These are phyloP conservation scores for Xiphias gladius DNA, from an alignment of 2,113 vertebrate genomes.

Conservation along the genomic window DNA sequence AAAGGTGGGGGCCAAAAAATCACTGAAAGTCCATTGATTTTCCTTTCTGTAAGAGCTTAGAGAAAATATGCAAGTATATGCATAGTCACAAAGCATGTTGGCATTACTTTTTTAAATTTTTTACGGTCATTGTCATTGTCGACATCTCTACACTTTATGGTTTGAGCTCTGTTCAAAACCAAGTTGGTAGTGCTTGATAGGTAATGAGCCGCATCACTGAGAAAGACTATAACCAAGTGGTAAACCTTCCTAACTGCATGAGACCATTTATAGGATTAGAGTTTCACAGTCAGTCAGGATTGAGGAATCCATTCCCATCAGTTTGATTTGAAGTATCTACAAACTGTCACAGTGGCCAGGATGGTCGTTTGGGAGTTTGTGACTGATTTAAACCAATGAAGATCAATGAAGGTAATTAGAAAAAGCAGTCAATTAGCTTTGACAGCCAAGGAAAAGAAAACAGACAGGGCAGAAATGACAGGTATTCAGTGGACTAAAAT, in stretches of 20 bases:
- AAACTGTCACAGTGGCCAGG: neutral
- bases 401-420: slow-evolving; percentile 30
- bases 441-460: neutral
- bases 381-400: slow-evolving; percentile 2
- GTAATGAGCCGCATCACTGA: neutral
- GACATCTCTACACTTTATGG: neutral
- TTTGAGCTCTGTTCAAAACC: neutral
- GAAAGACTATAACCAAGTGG: neutral
- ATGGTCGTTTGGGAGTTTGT: neutral
- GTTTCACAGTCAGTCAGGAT: neutral
- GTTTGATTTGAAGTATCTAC: slow-evolving; percentile 8
- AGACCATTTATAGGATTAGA: neutral
- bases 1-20: neutral
- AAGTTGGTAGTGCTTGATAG: neutral
- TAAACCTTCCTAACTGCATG: neutral
- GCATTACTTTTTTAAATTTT: neutral
- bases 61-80: neutral
- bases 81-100: neutral
- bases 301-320: neutral
- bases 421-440: slow-evolving; percentile 17
- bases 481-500: neutral
- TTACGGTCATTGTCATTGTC: neutral
- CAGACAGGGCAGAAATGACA: neutral
- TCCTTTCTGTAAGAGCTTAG: neutral
- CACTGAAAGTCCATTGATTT: neutral